Conservation (phyloP, 2,888 invertebrate genomes). For the Athalia rosae region DNA sequence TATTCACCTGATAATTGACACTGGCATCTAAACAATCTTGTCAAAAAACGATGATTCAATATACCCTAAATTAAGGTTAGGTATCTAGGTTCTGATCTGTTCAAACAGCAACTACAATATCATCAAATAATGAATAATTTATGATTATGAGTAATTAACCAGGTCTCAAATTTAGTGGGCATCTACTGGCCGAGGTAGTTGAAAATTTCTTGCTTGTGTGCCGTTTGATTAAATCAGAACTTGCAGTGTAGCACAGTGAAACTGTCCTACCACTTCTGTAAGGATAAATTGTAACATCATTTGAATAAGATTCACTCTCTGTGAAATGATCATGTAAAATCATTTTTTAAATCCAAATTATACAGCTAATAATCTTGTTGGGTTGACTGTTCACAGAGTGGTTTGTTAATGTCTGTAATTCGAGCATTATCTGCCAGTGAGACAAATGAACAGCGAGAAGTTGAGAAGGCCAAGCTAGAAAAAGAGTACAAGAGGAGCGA, state of each 20-base stretch:
- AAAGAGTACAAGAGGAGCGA: constrained; percentile 95
- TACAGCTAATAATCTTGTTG: constrained; percentile 10
- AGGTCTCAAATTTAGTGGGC: background rate
- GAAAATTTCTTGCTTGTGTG: no score
- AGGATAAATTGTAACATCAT: no score
- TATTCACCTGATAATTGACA: background rate
- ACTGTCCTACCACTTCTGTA: no score
- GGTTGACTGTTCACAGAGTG: constrained; percentile 77
- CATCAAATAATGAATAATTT: background rate
- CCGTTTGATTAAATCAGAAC: no score
- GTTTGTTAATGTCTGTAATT: constrained; percentile 95
- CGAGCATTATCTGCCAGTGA: constrained; percentile 95
- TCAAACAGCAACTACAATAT: background rate
- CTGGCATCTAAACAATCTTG: background rate
- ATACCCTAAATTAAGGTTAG: constrained; percentile 22
- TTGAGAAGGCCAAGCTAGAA: constrained; percentile 94
- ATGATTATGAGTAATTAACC: background rate
- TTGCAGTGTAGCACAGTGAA: no score
- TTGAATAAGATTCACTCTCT: no score
- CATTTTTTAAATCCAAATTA: no score
- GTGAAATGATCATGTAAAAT: no score
- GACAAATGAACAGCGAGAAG: constrained; percentile 93
- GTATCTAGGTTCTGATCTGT: background rate
- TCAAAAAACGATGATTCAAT: background rate
- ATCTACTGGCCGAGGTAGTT: background rate